Conservation (phyloP, 2,113 vertebrate species). For the Probosciger aterrimus region DNA sequence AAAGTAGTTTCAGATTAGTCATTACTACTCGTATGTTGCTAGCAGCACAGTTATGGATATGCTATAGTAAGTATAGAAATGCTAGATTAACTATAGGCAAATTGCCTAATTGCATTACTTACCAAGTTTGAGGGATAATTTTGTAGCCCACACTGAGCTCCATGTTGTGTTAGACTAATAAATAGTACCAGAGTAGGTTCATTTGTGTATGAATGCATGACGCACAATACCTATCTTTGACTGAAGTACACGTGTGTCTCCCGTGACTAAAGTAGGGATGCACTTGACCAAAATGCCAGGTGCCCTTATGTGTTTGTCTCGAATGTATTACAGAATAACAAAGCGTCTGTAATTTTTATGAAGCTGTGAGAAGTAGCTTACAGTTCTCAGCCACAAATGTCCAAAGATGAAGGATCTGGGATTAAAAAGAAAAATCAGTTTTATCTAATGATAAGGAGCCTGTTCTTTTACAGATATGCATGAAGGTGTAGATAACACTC, state of each 20-base stretch:
- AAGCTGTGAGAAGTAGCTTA: background rate
- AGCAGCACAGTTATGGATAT: background rate
- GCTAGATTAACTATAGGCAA: background rate
- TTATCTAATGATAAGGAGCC: background rate
- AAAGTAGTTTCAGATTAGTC: background rate
- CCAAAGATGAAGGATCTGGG: background rate
- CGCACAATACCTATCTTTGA: fast-evolving
- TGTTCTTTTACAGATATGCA: too few species aligned
- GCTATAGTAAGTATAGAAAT: background rate
- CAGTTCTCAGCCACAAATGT: background rate
- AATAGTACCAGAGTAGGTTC: background rate
- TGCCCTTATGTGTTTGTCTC: background rate
- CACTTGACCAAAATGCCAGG: background rate
- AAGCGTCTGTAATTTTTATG: background rate
- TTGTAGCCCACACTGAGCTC: background rate
- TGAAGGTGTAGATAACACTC: background rate
- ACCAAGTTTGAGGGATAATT: background rate
- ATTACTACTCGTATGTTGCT: background rate
- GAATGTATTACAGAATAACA: background rate
- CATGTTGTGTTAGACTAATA: background rate
- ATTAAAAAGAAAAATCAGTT: background rate
- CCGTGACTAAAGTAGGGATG: background rate
- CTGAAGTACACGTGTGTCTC: background rate
- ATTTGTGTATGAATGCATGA: background rate
- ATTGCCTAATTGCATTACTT: background rate